These are phyloP conservation scores for Prorops nasuta DNA, from an alignment of 1,140 invertebrate genomes.

Conservation along the genomic window DNA sequence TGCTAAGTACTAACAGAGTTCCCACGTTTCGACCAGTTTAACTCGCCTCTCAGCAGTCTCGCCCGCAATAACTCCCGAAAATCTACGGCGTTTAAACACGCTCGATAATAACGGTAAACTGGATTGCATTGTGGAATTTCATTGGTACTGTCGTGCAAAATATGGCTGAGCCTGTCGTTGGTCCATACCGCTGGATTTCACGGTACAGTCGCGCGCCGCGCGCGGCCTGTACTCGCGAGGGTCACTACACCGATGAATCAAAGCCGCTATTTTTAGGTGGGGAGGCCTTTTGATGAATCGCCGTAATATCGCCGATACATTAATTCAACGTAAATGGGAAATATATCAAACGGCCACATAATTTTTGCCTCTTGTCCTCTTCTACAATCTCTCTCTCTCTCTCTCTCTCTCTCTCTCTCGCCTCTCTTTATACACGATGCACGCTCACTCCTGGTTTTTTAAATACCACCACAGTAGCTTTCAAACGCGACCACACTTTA, in stretches of 20 bases:
- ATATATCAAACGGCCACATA: slow-evolving; percentile 40
- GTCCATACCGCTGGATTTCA: no score
- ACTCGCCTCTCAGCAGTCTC: no score
- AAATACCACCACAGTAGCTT: no score
- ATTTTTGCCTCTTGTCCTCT: slow-evolving; percentile 25
- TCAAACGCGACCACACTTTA: no score
- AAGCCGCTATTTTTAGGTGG: slow-evolving; percentile 42
- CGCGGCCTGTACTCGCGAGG: slow-evolving; percentile 15
- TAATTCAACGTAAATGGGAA: slow-evolving; percentile 47
- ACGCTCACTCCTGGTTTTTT: no score
- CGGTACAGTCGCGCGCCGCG: no score
- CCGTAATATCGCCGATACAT: slow-evolving; percentile 48
- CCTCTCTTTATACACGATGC: not conserved
- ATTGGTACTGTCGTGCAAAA: no score
- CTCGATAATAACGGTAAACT: no score
- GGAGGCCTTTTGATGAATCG: slow-evolving; percentile 44
- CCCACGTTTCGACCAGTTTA: no score
- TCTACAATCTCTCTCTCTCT: not conserved
- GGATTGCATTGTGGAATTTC: slow-evolving; percentile 6
- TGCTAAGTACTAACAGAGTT: no score
- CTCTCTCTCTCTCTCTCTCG: not conserved
- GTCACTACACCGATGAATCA: slow-evolving; percentile 37
- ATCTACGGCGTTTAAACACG: no score
- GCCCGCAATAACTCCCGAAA: slow-evolving; percentile 2
- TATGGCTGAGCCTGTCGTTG: no score